Percentiles rank a stretch among this genome's conserved stretches.
Evolutionary conservation across 2,113 vertebrate genomes (phyloP).

Genomic region (Muntiacus reevesi): DNA sequence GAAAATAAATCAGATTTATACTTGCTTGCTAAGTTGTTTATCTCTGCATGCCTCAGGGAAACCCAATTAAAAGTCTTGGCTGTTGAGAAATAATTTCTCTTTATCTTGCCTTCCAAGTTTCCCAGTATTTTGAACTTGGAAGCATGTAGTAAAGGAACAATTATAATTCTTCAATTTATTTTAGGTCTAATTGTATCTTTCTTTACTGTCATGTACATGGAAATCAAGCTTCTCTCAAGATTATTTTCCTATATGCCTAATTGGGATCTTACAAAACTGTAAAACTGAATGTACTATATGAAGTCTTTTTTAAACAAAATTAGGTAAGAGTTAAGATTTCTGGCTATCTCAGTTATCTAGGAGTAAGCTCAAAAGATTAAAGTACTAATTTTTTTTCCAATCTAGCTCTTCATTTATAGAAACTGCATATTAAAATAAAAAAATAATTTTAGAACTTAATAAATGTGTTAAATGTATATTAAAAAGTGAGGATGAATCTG

Average conservation of each 20-base stretch:
- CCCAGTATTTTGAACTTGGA: neutral
- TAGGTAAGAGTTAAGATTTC: neutral
- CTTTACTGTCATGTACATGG: neutral
- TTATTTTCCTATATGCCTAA: neutral
- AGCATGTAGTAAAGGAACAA: neutral
- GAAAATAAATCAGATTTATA: conserved; percentile 16
- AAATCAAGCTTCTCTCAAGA: neutral
- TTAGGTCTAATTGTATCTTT: neutral
- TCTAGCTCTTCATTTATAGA: neutral
- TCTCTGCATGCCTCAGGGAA: neutral
- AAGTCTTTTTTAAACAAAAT: neutral
- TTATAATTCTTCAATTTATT: neutral
- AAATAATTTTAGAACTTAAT: neutral
- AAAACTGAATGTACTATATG: neutral
- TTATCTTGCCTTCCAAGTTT: conserved; percentile 11
- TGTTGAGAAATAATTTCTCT: neutral
- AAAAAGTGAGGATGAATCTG: neutral
- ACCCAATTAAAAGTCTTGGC: conserved; percentile 21
- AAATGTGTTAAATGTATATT: neutral
- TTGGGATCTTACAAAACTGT: neutral
- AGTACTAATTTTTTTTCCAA: neutral
- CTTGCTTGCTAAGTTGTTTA: conserved; percentile 20
- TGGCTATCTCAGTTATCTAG: neutral
- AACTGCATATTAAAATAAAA: neutral
- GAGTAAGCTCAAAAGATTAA: neutral